Evolutionary conservation across 2,888 invertebrate species (phyloP).

Genomic region (Allolobophora icterica): DNA sequence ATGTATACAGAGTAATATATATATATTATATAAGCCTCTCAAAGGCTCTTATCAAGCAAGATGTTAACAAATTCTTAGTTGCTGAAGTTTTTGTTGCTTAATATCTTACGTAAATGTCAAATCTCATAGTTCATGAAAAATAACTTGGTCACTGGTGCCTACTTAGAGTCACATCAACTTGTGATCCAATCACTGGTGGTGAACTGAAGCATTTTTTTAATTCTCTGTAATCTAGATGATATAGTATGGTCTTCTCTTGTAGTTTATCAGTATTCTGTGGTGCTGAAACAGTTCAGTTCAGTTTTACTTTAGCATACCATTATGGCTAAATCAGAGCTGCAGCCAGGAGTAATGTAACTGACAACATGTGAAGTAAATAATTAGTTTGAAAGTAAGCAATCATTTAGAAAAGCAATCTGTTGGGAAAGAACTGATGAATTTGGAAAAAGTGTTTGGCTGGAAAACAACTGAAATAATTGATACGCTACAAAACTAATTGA

Average conservation of each 20-base stretch:
- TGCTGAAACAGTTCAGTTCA: background rate
- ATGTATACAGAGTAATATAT: background rate
- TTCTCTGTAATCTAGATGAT: background rate
- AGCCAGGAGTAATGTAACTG: background rate
- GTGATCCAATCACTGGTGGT: too few relatives aligned
- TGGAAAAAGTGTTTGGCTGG: background rate
- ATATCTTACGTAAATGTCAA: background rate
- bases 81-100: background rate
- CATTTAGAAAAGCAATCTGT: background rate
- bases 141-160: too few relatives aligned
- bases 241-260: too few relatives aligned
- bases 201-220: background rate
- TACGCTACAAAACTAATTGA: background rate
- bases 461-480: background rate
- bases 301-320: background rate
- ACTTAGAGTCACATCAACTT: too few relatives aligned
- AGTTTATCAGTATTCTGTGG: slow-evolving; percentile 3
- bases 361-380: background rate
- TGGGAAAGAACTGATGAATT: background rate
- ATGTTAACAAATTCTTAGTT: background rate
- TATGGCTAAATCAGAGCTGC: background rate
- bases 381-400: background rate
- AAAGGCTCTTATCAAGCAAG: background rate
- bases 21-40: background rate
- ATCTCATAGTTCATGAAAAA: background rate